phyloP scores from a whole-genome alignment of 2,113 vertebrate genomes.

The Syrmaticus mikado region DNA sequence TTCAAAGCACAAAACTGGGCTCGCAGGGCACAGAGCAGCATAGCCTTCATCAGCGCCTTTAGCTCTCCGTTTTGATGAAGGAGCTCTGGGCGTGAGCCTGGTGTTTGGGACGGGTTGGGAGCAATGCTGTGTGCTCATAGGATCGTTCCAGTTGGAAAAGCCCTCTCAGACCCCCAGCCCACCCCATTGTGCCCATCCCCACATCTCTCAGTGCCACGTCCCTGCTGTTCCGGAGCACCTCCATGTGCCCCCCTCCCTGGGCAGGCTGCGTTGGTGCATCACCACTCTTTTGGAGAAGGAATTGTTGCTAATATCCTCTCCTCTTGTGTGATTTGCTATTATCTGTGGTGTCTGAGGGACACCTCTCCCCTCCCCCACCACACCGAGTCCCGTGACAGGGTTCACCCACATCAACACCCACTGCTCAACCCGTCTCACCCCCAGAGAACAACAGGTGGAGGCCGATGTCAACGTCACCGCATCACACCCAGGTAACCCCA shows the following conservation, averaged over 20 bases:
- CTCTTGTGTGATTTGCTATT: rapidly evolving
- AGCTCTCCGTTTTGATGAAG: rapidly evolving
- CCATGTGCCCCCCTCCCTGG: no score
- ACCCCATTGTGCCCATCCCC: no score
- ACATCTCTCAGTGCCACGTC: no score
- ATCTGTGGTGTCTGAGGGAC: rapidly evolving
- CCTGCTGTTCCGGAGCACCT: no score
- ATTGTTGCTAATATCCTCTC: no score
- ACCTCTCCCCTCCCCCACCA: neutral
- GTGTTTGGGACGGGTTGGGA: rapidly evolving
- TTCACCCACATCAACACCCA: rapidly evolving
- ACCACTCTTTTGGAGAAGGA: no score
- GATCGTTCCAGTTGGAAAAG: no score
- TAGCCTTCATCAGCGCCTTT: rapidly evolving
- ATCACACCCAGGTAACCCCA: neutral
- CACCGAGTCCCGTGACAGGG: rapidly evolving
- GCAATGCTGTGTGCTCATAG: rapidly evolving
- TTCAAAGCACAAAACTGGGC: neutral
- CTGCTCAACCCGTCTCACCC: neutral
- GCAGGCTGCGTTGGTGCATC: no score
- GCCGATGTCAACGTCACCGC: rapidly evolving
- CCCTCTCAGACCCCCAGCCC: no score
- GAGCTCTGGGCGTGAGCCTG: rapidly evolving
- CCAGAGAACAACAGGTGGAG: neutral
- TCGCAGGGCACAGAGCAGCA: neutral